A percentile compares a stretch with the other conserved stretches of the same genome.
Evolutionary conservation across 2,113 vertebrate genomes (phyloP).

Genomic region (Perognathus longimembris): DNA sequence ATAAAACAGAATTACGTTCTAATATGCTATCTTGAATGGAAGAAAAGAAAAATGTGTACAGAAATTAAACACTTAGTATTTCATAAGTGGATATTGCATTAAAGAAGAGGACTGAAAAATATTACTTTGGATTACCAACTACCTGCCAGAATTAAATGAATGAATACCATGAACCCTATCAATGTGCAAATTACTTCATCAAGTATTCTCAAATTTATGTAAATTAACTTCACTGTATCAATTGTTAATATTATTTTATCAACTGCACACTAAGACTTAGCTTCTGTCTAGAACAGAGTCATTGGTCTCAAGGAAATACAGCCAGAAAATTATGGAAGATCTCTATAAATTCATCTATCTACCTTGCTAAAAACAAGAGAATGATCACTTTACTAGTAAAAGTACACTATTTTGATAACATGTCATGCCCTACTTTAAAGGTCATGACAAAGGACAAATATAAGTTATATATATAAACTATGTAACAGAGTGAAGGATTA

Average conservation of each 20-base stretch:
- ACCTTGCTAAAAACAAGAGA: conserved; percentile 26
- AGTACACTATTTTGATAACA: neutral
- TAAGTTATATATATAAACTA: neutral
- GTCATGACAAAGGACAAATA: conserved; percentile 25
- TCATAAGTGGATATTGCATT: conserved; percentile 19
- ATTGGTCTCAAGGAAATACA: conserved; percentile 40
- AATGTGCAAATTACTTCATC: neutral
- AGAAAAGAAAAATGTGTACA: neutral
- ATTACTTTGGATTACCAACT: conserved; percentile 26
- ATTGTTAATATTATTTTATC: conserved; percentile 19
- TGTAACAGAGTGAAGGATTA: neutral
- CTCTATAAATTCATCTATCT: conserved; percentile 28
- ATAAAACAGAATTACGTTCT: conserved; percentile 37
- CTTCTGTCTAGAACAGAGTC: conserved; percentile 31
- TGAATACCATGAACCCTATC: conserved; percentile 40
- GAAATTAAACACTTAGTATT: conserved; percentile 41
- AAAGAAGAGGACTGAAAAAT: conserved; percentile 13
- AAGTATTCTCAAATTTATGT: neutral
- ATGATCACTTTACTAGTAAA: neutral
- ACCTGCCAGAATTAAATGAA: conserved; percentile 46
- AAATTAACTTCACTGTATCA: conserved; percentile 32
- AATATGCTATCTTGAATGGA: conserved; percentile 40
- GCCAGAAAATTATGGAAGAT: conserved; percentile 5
- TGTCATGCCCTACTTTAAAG: conserved; percentile 53
- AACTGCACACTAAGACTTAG: conserved; percentile 30